Base-by-base conservation (phyloP, 2,113 vertebrate species). In the Pseudopipra pipra region DNA sequence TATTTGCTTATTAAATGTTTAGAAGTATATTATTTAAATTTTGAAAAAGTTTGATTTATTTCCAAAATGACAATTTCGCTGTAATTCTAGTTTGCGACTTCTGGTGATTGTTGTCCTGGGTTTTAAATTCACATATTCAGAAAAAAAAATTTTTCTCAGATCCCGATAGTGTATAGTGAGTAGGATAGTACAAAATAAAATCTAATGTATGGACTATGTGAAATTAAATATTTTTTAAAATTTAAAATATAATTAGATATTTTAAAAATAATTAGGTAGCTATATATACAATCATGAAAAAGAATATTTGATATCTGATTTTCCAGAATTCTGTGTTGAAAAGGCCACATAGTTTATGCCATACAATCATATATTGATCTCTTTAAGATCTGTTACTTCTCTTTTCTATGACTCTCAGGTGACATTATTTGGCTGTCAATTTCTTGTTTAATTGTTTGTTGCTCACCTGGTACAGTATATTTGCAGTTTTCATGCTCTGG, bases 371-470 rank as follows among this genome's bases (percentile, higher is more conserved):
- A 17, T 39, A 25, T 17, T 41, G 18, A n/a, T 52, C 7, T 70
- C 14, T 52, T 59, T 61, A 59, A 72, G 12, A 68, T 39, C 12
- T 66, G 7, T 46, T 54, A 8, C 18, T 76, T 54, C n/a, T 87
- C 82, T 59, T 59, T 47, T 84, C 28, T 92, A 0, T 56, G 43
- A 35, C 18, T 55, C 43, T 67, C 0, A 0, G 17, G 16, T 56
- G 8, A 35, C 5, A 4, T 30, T 80, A 15, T 8, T n/a, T 58
- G 41, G 8, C 11, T 56, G 12, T 14, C 37, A 44, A 2, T 35
- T 68, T 49, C 18, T 41, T 41, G 27, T 56, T 73, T 22, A 76
- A 19, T 55, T 79, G 15, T 12, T 76, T 43, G 4, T 39, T 68
- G n/a, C 41, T 33, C 11, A 33, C 7, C 11, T 58, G 33, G 15